These are phyloP conservation scores for Stictocephala bisonia DNA, from an alignment of 2,888 invertebrate genomes.

Conservation along the genomic window DNA sequence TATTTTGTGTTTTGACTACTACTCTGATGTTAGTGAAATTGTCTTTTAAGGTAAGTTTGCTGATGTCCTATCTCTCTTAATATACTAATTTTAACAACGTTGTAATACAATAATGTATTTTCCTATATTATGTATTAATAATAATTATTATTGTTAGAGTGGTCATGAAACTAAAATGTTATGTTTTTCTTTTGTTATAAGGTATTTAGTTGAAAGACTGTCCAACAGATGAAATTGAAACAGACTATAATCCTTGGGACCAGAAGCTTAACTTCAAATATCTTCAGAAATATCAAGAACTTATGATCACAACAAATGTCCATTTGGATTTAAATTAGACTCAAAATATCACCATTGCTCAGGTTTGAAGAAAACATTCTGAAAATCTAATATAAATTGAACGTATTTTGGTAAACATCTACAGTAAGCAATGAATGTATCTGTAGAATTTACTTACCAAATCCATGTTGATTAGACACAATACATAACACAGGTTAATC, in stretches of 20 bases:
- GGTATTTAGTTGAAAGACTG: conserved; percentile 57
- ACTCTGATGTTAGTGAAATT: too few species aligned
- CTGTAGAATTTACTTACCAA: too few species aligned
- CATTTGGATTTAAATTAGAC: conserved; percentile 67
- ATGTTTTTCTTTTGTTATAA: conserved; percentile 38
- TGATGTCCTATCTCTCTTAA: too few species aligned
- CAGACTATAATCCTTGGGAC: conserved; percentile 54
- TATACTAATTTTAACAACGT: background rate
- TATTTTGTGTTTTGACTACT: too few species aligned
- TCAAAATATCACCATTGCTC: conserved; percentile 63
- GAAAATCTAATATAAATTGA: too few species aligned
- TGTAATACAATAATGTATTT: background rate
- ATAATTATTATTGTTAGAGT: background rate
- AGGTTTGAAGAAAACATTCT: too few species aligned
- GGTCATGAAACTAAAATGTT: background rate
- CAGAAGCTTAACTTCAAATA: conserved; percentile 53
- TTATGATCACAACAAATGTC: conserved; percentile 65
- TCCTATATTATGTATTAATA: background rate
- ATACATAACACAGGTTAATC: too few species aligned
- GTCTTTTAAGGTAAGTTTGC: too few species aligned
- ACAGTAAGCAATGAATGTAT: too few species aligned
- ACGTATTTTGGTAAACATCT: too few species aligned
- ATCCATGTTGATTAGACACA: too few species aligned
- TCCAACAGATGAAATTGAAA: conserved; percentile 53
- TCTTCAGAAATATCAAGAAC: conserved; percentile 54